Percentiles rank a stretch among this genome's conserved stretches.
These are phyloP conservation scores for Anniella stebbinsi DNA, from an alignment of 2,797 vertebrate species.

Conservation along the genomic window DNA sequence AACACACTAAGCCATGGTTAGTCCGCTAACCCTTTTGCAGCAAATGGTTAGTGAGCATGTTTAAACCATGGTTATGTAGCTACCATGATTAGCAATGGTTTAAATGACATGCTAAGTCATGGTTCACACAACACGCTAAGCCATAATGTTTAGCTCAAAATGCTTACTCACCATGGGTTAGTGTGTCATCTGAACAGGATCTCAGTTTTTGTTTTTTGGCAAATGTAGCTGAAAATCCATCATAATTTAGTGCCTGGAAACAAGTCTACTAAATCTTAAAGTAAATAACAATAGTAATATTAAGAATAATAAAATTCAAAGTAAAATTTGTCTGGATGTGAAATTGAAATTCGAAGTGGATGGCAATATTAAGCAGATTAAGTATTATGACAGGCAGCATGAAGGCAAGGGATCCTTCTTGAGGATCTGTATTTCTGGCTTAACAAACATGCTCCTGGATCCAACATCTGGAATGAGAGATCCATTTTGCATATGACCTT, in stretches of 20 bases:
- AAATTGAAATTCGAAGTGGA: constrained; percentile 29
- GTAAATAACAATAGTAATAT: constrained; percentile 47
- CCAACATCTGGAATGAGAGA: constrained; percentile 69
- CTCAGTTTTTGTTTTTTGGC: neutral
- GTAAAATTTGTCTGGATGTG: constrained; percentile 49
- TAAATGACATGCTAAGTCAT: too few relatives aligned
- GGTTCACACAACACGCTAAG: too few relatives aligned
- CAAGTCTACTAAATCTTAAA: constrained; percentile 27
- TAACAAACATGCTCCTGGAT: constrained; percentile 78
- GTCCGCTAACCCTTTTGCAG: too few relatives aligned
- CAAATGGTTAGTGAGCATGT: too few relatives aligned
- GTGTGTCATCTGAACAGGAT: too few relatives aligned
- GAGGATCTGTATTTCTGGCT: constrained; percentile 66
- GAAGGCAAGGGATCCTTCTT: constrained; percentile 48
- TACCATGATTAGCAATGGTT: too few relatives aligned
- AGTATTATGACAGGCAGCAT: constrained; percentile 29
- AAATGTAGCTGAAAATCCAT: constrained; percentile 35
- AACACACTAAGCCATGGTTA: too few relatives aligned
- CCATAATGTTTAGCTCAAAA: too few relatives aligned
- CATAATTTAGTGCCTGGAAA: neutral
- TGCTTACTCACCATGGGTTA: too few relatives aligned
- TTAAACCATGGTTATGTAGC: too few relatives aligned
- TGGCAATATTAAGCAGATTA: constrained; percentile 57
- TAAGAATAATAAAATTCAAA: constrained; percentile 33
- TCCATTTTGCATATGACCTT: constrained; percentile 79